Evolutionary conservation across 2,888 invertebrate species (phyloP).

Genomic region (Sarcophaga carnaria): DNA sequence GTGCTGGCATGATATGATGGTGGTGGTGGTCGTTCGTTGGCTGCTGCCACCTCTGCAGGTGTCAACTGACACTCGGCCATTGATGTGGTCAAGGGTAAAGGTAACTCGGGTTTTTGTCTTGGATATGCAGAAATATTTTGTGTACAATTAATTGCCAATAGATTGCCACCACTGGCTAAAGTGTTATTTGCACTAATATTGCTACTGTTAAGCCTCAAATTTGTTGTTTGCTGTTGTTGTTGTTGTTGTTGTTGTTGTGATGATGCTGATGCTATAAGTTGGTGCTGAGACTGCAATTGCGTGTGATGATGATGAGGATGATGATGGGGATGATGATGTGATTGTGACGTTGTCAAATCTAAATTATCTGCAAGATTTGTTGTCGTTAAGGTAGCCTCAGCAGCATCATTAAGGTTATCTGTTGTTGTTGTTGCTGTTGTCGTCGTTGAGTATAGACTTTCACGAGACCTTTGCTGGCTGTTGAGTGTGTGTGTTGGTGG

Average conservation of each 20-base stretch:
- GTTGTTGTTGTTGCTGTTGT: conserved; percentile 55
- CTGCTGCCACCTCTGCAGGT: conserved; percentile 46
- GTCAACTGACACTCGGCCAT: conserved; percentile 63
- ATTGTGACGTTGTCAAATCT: conserved; percentile 64
- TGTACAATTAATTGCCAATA: conserved; percentile 55
- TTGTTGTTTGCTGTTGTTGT: conserved; percentile 52
- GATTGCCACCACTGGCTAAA: conserved; percentile 31
- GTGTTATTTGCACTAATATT: conserved; percentile 52
- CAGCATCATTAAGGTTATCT: conserved; percentile 49
- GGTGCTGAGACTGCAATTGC: conserved; percentile 56
- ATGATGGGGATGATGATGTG: conserved; percentile 48
- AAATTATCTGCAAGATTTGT: conserved; percentile 51
- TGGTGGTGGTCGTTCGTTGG: conserved; percentile 71
- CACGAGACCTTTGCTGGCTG: conserved; percentile 60
- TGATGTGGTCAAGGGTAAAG: conserved; percentile 64
- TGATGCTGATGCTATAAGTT: conserved; percentile 42
- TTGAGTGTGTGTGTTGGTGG: conserved; percentile 40
- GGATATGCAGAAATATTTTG: conserved; percentile 62
- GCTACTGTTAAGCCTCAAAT: conserved; percentile 50
- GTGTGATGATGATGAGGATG: conserved; percentile 52
- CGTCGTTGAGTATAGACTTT: conserved; percentile 61
- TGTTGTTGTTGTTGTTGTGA: conserved; percentile 59
- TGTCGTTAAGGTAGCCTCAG: conserved; percentile 20
- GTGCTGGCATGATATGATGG: conserved; percentile 72
- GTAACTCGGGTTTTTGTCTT: conserved; percentile 67